phyloP scores from a whole-genome alignment of 2,888 invertebrate species.

The Notodonta dromedarius region DNA sequence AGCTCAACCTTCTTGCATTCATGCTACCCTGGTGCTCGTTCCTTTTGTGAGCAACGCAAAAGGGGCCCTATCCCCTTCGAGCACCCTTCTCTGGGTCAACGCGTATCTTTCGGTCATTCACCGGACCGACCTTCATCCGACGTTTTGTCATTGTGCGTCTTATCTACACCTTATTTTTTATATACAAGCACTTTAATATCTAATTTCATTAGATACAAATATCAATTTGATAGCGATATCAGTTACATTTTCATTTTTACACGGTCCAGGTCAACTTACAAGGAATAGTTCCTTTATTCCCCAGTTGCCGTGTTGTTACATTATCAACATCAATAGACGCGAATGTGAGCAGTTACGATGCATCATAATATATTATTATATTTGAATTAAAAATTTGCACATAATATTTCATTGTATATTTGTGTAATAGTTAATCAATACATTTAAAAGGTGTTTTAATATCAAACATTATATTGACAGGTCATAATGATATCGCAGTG shows the following conservation, averaged over 20 bases:
- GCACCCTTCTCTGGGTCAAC: constrained; percentile 82
- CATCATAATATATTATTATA: too few relatives aligned
- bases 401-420: too few relatives aligned
- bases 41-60: constrained; percentile 81
- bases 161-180: constrained; percentile 14
- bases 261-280: too few relatives aligned
- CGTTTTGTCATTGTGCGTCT: constrained; percentile 30
- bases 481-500: not conserved
- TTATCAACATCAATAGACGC: too few relatives aligned
- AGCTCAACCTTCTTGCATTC: constrained; percentile 74
- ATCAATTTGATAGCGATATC: too few relatives aligned
- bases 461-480: not conserved
- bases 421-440: too few relatives aligned
- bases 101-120: constrained; percentile 72
- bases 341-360: too few relatives aligned
- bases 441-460: too few relatives aligned
- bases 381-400: too few relatives aligned
- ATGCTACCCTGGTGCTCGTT: constrained; percentile 78
- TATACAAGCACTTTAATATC: constrained; percentile 10
- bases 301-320: too few relatives aligned
- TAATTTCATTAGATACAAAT: not conserved
- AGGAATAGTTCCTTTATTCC: too few relatives aligned
- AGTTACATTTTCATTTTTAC: too few relatives aligned
- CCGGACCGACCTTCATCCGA: constrained; percentile 51
- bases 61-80: constrained; percentile 83